Base-by-base conservation (phyloP, 2,113 vertebrate genomes). In the Trematocara macrostoma region DNA sequence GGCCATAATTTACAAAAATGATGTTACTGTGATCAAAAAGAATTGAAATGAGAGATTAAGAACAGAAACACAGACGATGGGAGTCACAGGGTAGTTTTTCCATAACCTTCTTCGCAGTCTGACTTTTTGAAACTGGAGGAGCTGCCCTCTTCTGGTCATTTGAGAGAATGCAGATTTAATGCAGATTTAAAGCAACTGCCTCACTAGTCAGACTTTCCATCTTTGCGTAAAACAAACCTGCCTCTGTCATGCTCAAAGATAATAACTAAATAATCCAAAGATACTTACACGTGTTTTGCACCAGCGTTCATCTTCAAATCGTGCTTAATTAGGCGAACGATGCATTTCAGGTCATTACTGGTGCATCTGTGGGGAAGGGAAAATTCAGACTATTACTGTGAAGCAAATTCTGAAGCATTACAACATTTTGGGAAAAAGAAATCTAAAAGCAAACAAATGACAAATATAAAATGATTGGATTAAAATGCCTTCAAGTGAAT, bases 251-350 rank as follows among this genome's bases (percentile, higher is more conserved):
- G 15, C 4, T 26, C 4, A 35, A 47, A 40, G 11, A 56, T 1
- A 34, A 78, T 0, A 7, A 11, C 8, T 18, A 15, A 38, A 31
- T n/a, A 51, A 34, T 10, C 12, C 53, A 8, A 4, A 38, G 40
- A 55, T 55, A 97, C 98, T 98, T 94, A 99, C 99, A 99, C 97
- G 0, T 99, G 99, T 93, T 99, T 99, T 0, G 98, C 99, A 45
- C 99, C 99, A 1, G 98, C 95, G 29, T 98, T 99, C 97, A 99
- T 99, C 94, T 99, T 99, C 95, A 99, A 90, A 92, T 99, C 99
- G 4, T 99, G 99, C 82, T 99, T 99, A 59, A 99, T 97, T 2
- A 99, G 95, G 64, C 99, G 95, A 89, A 99, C 95, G 95, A 98
- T 97, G 91, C 99, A 99, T 87, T 99, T 99, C 78, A 99, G 95